These are phyloP conservation scores for Aphelenchoides fujianensis DNA, from an alignment of 1,140 invertebrate species.

Conservation along the genomic window DNA sequence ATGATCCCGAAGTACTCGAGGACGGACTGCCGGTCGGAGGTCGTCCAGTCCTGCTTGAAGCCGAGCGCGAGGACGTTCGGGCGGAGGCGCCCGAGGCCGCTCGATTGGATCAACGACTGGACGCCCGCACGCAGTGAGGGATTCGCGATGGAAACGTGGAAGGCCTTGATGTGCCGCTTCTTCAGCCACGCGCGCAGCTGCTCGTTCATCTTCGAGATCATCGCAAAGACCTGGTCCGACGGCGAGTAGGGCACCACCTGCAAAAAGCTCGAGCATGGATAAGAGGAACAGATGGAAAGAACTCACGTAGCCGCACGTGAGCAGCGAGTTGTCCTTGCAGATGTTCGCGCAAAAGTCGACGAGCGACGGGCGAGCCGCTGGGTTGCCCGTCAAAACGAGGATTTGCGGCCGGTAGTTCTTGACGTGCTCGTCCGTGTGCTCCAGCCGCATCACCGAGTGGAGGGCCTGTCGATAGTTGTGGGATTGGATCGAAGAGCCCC, in stretches of 20 bases:
- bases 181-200: slow-evolving; percentile 25
- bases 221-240: slow-evolving; percentile 25
- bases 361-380: slow-evolving; percentile 75
- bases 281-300: too few species aligned
- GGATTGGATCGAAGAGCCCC: slow-evolving; percentile 93
- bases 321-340: too few species aligned
- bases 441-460: slow-evolving; percentile 77
- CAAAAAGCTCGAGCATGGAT: too few species aligned
- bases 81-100: slow-evolving; percentile 81
- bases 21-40: slow-evolving; percentile 67
- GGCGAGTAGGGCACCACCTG: slow-evolving; percentile 29
- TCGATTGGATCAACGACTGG: slow-evolving; percentile 55
- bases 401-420: slow-evolving; percentile 86
- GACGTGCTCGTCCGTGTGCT: slow-evolving; percentile 83
- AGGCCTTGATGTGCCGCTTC: slow-evolving; percentile 31
- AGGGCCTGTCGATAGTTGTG: slow-evolving; percentile 87
- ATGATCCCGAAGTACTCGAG: slow-evolving; percentile 83
- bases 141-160: slow-evolving; percentile 23
- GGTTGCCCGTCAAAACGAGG: slow-evolving; percentile 81
- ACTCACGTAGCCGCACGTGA: too few species aligned
- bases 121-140: slow-evolving; percentile 19
- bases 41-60: slow-evolving; percentile 84
- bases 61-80: slow-evolving; percentile 90
- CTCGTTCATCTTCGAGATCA: slow-evolving; percentile 25
- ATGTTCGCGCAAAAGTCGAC: slow-evolving; percentile 84